Evolutionary conservation across 2,888 invertebrate species (phyloP).

Genomic region (Agapetus fuscipes): DNA sequence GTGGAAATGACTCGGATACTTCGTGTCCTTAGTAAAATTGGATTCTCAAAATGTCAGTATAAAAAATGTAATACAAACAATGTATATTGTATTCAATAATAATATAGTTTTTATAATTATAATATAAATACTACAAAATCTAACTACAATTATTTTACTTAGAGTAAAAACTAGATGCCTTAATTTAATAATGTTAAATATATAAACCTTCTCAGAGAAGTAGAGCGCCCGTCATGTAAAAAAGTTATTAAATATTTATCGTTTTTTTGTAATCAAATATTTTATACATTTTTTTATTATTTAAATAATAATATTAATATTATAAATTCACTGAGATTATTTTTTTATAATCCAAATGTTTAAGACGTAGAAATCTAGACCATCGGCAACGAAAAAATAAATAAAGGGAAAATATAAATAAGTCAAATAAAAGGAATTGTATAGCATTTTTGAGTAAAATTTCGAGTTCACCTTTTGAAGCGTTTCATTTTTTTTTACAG

Average conservation of each 20-base stretch:
- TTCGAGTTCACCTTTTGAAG: no score
- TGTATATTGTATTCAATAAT: no score
- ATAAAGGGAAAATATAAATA: slow-evolving; percentile 3
- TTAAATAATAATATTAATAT: slow-evolving; percentile 3
- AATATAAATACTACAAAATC: slow-evolving; percentile 22
- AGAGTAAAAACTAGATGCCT: slow-evolving; percentile 18
- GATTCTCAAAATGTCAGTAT: no score
- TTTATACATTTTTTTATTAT: slow-evolving; percentile 2
- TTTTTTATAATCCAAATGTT: slow-evolving; percentile 17
- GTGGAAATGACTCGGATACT: no score
- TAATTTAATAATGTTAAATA: slow-evolving; percentile 14
- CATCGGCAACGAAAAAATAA: no score
- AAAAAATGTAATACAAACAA: no score
- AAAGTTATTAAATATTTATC: no score
- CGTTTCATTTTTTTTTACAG: no score
- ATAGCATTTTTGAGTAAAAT: slow-evolving; percentile 5
- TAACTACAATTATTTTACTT: slow-evolving; percentile 21
- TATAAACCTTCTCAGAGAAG: slow-evolving; percentile 6
- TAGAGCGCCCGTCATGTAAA: slow-evolving; percentile 10
- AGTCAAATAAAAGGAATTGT: not conserved
- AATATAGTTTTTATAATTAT: slow-evolving; percentile 18
- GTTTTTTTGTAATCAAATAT: slow-evolving; percentile 5
- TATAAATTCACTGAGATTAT: slow-evolving; percentile 8
- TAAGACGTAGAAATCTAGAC: slow-evolving; percentile 20
- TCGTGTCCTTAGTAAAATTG: no score